Conservation (phyloP, 30 jellyfish, hydroid and myxozoan species). For the Turritopsis rubra region DNA sequence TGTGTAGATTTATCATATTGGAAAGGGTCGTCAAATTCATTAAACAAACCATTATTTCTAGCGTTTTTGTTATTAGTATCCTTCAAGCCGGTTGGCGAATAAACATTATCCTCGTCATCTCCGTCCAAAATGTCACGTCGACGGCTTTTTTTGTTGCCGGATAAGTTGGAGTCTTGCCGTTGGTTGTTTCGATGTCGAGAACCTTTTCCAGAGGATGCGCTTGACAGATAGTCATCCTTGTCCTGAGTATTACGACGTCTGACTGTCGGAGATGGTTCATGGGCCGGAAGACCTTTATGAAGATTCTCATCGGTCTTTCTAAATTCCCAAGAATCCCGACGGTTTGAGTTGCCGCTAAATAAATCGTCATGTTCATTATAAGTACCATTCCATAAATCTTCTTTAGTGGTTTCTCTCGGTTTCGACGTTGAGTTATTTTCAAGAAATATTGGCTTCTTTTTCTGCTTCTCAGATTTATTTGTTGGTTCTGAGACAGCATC, state of each 20-base stretch:
- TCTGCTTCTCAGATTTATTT: neutral
- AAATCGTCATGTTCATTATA: constrained; percentile 8
- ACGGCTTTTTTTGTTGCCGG: constrained; percentile 21
- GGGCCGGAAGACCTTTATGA: constrained; percentile 68
- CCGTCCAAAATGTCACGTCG: neutral
- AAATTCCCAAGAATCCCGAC: constrained; percentile 31
- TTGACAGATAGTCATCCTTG: neutral
- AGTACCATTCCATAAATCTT: neutral
- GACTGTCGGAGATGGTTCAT: constrained; percentile 15
- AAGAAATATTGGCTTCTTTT: constrained; percentile 62
- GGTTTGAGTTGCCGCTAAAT: constrained; percentile 17
- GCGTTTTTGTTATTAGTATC: neutral
- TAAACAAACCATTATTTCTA: constrained; percentile 5
- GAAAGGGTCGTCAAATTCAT: constrained; percentile 26
- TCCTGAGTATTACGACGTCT: constrained; percentile 45
- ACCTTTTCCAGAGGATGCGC: constrained; percentile 5
- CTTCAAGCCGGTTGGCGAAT: constrained; percentile 7
- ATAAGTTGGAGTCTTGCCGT: neutral
- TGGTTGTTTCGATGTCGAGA: constrained; percentile 6
- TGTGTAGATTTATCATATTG: neutral
- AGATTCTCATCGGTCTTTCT: constrained; percentile 54
- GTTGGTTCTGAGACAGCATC: constrained; percentile 3
- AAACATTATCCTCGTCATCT: neutral
- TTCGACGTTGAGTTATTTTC: constrained; percentile 23
- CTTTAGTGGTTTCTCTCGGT: constrained; percentile 10